These are phyloP conservation scores for Phaethornis superciliosus DNA, from an alignment of 2,113 vertebrate genomes.

Conservation along the genomic window DNA sequence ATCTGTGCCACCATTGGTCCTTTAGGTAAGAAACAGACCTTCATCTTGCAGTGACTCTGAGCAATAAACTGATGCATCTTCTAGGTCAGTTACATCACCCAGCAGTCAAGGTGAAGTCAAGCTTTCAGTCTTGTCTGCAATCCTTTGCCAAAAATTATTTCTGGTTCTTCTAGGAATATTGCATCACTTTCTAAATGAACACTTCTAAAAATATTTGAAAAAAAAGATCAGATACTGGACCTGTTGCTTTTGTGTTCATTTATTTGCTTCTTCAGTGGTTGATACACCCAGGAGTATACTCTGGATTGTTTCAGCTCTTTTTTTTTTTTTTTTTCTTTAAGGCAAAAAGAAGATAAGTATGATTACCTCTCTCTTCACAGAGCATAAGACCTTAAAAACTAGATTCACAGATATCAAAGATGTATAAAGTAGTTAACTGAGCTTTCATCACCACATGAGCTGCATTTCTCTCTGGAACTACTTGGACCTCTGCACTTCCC, in stretches of 20 bases:
- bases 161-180: neutral
- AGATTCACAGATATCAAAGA: neutral
- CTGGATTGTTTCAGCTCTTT: neutral
- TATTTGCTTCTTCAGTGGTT: neutral
- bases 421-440: neutral
- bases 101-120: neutral
- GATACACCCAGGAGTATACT: fast-evolving
- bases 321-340: neutral
- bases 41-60: neutral
- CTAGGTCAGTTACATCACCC: neutral
- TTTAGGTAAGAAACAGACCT: neutral
- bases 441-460: neutral
- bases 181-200: neutral
- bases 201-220: neutral
- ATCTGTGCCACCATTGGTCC: neutral
- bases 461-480: neutral
- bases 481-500: neutral
- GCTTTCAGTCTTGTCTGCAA: neutral
- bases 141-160: neutral
- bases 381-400: neutral
- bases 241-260: neutral
- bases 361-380: neutral
- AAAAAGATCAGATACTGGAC: neutral
- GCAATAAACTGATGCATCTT: neutral
- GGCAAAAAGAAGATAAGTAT: neutral